These are phyloP conservation scores for Speoplatyrhinus poulsoni DNA, from an alignment of 2,113 vertebrate species.

Conservation along the genomic window DNA sequence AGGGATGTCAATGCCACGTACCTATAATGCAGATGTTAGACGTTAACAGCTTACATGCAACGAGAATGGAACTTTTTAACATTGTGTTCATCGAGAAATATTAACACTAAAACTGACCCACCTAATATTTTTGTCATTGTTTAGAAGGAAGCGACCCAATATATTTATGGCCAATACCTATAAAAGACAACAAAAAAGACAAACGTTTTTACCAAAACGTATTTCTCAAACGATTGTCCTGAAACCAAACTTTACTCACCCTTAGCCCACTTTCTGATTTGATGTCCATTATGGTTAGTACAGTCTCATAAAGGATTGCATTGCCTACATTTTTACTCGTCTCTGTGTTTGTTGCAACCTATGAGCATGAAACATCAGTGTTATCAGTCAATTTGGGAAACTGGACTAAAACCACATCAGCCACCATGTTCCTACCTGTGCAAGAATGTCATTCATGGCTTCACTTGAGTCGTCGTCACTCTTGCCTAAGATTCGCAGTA, in stretches of 20 bases:
- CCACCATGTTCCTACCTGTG: constrained; percentile 82
- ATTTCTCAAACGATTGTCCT: not conserved
- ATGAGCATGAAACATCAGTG: constrained; percentile 7
- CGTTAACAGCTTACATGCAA: not conserved
- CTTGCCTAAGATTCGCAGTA: constrained; percentile 96
- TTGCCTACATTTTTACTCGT: constrained; percentile 99
- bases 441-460: constrained; percentile 99
- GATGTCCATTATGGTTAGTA: constrained; percentile 99
- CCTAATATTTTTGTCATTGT: constrained; percentile 99
- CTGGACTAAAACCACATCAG: not conserved
- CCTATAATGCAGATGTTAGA: constrained; percentile 65
- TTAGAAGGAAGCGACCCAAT: constrained; percentile 95
- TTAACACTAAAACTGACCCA: constrained; percentile 50
- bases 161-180: constrained; percentile 99
- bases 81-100: not conserved
- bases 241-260: constrained; percentile 75
- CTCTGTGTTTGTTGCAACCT: constrained; percentile 99
- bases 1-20: constrained; percentile 97
- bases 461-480: constrained; percentile 98
- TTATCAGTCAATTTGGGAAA: not conserved
- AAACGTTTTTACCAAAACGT: not conserved
- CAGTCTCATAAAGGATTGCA: constrained; percentile 98
- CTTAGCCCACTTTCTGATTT: constrained; percentile 97
- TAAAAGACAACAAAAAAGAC: constrained; percentile 42
- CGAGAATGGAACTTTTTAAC: not conserved